phyloP scores from a whole-genome alignment of 92 coral and sea anemone genomes.

The Epizoanthus rinbou region DNA sequence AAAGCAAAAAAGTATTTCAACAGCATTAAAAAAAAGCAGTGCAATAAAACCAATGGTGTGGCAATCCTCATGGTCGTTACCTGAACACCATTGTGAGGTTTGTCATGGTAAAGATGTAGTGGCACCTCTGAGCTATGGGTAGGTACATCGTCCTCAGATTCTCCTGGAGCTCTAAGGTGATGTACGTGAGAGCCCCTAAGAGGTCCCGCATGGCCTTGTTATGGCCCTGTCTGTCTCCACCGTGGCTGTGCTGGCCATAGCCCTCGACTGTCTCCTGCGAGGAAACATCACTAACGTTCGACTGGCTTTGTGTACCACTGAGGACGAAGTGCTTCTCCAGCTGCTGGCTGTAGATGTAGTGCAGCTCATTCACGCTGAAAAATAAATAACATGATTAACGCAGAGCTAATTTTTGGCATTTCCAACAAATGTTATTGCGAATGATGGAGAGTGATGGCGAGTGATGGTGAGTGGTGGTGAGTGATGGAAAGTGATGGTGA shows the following conservation, averaged over 20 bases:
- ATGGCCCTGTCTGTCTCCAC: conserved; percentile 59
- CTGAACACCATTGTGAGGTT: conserved; percentile 98
- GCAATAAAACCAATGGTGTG: too few species aligned
- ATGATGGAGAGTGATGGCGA: too few species aligned
- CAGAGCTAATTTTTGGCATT: too few species aligned
- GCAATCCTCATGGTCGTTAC: conserved; percentile 38
- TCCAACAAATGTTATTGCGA: too few species aligned
- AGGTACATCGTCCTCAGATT: conserved; percentile 91
- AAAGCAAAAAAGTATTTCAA: too few species aligned
- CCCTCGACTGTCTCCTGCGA: conserved; percentile 79
- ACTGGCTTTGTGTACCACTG: conserved; percentile 69
- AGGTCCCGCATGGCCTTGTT: conserved; percentile 84
- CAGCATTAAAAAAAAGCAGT: too few species aligned
- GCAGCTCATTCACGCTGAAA: conserved; percentile 81
- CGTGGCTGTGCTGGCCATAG: conserved; percentile 57
- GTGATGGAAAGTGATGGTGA: too few species aligned
- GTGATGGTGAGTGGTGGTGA: too few species aligned
- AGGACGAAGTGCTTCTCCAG: conserved; percentile 89
- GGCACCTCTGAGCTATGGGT: conserved; percentile 96
- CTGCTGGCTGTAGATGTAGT: conserved; percentile 87
- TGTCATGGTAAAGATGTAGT: conserved; percentile 98
- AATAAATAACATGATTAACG: too few species aligned
- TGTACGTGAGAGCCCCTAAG: conserved; percentile 65
- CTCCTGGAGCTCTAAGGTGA: conserved; percentile 93
- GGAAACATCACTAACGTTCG: conserved; percentile 64